Percentiles rank a stretch among this genome's conserved stretches.
phyloP scores from a whole-genome alignment of 2,797 vertebrate species.

The Bradypodion pumilum region DNA sequence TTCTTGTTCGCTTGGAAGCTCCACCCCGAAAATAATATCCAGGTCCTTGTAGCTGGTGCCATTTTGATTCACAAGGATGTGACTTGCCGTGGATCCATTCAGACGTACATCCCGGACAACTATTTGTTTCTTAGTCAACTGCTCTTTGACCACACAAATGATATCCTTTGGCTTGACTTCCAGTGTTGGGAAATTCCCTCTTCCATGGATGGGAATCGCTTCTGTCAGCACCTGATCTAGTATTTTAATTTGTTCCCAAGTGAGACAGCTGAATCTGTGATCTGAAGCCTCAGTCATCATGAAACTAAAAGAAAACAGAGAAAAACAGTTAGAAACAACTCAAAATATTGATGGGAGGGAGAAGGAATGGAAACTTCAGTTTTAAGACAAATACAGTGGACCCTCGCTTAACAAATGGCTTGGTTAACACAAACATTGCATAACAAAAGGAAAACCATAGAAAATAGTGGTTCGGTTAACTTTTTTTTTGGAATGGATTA shows the following conservation, averaged over 20 bases:
- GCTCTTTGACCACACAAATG: constrained; percentile 86
- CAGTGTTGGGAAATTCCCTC: constrained; percentile 95
- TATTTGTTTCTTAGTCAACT: constrained; percentile 87
- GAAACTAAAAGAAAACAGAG: constrained; percentile 52
- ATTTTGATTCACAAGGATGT: constrained; percentile 89
- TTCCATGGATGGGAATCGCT: constrained; percentile 92
- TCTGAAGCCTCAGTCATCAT: constrained; percentile 86
- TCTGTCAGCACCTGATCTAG: constrained; percentile 92
- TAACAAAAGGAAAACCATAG: too few relatives aligned
- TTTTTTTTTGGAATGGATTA: too few relatives aligned
- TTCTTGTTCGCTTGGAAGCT: constrained; percentile 87
- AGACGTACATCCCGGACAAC: constrained; percentile 87
- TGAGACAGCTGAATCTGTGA: constrained; percentile 90
- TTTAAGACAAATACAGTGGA: not conserved
- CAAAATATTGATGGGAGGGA: not conserved
- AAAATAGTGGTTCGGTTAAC: too few relatives aligned
- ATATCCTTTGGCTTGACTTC: constrained; percentile 94
- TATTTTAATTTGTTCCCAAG: constrained; percentile 88
- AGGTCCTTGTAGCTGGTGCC: constrained; percentile 95
- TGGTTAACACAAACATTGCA: too few relatives aligned
- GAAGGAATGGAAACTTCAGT: not conserved
- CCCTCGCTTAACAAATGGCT: too few relatives aligned
- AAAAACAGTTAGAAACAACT: constrained; percentile 24
- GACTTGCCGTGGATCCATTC: constrained; percentile 96
- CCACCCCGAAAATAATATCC: constrained; percentile 94